Evolutionary conservation across 2,888 invertebrate genomes (phyloP).

Genomic region (Drosophila atroscutellata): DNA sequence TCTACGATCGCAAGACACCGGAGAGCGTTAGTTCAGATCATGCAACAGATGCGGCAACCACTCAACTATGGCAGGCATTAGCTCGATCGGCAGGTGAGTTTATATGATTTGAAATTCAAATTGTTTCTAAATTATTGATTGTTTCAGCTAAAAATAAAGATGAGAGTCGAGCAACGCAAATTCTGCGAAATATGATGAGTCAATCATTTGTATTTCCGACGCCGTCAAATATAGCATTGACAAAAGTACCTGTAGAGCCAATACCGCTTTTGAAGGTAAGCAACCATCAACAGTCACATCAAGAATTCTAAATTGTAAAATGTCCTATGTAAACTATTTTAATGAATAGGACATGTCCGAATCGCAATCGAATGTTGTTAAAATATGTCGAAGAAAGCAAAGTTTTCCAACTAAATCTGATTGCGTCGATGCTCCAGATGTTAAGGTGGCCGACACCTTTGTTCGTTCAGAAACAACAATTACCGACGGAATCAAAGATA

Average conservation of each 20-base stretch:
- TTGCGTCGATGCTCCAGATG: slow-evolving; percentile 60
- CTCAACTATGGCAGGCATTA: slow-evolving; percentile 85
- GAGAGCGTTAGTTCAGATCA: slow-evolving; percentile 84
- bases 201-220: slow-evolving; percentile 91
- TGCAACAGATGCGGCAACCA: slow-evolving; percentile 84
- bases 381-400: slow-evolving; percentile 90
- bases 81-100: slow-evolving; percentile 84
- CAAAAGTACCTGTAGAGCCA: slow-evolving; percentile 82
- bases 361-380: slow-evolving; percentile 68
- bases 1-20: slow-evolving; percentile 78
- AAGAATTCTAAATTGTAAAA: slow-evolving; percentile 6
- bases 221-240: slow-evolving; percentile 83
- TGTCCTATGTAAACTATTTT: neutral
- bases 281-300: neutral
- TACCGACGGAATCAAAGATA: slow-evolving; percentile 68
- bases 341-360: slow-evolving; percentile 71
- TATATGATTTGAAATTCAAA: neutral
- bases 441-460: slow-evolving; percentile 49
- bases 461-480: slow-evolving; percentile 52
- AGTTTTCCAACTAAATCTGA: slow-evolving; percentile 89
- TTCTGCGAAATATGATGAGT: slow-evolving; percentile 91
- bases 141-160: slow-evolving; percentile 83
- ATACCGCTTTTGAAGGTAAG: slow-evolving; percentile 84
- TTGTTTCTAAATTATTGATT: neutral
- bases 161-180: slow-evolving; percentile 90